A percentile compares a stretch with the other conserved stretches of the same genome.
Evolutionary conservation across 2,888 invertebrate genomes (phyloP).

Genomic region (Coleophora deauratella): DNA sequence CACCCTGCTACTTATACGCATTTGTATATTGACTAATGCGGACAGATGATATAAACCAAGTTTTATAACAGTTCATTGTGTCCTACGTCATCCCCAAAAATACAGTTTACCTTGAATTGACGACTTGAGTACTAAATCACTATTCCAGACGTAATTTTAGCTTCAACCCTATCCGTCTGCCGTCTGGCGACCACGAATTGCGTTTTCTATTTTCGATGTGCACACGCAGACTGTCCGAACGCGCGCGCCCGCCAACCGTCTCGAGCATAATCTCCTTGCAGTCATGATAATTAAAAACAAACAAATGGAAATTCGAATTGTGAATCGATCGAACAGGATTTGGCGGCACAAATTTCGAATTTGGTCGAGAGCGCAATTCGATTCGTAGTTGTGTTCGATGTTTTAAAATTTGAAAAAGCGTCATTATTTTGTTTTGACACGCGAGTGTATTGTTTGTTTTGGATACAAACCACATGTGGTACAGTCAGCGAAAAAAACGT

Average conservation of each 20-base stretch:
- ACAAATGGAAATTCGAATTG: constrained; percentile 23
- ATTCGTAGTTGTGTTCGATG: constrained; percentile 2
- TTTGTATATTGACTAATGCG: too few relatives aligned
- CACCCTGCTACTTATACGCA: too few relatives aligned
- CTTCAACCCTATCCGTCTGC: constrained; percentile 51
- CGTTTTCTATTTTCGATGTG: constrained; percentile 52
- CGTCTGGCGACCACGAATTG: constrained; percentile 56
- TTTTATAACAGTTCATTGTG: background rate
- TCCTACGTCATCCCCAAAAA: background rate
- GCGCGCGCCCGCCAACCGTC: constrained; percentile 30
- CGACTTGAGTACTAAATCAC: constrained; percentile 31
- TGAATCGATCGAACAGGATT: constrained; percentile 4
- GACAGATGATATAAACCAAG: too few relatives aligned
- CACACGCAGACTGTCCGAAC: constrained; percentile 29
- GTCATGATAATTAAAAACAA: constrained; percentile 11
- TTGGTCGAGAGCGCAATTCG: too few relatives aligned
- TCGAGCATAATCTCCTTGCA: background rate
- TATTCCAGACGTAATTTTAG: constrained; percentile 45
- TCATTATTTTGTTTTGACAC: constrained; percentile 4
- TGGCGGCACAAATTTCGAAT: too few relatives aligned
- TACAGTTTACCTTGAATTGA: constrained; percentile 17
- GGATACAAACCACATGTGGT: constrained; percentile 11
- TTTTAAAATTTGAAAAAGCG: background rate
- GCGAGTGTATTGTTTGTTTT: constrained; percentile 10
- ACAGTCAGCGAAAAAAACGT: too few relatives aligned